phyloP scores from a whole-genome alignment of 2,113 vertebrate genomes.

The Tylochromis polylepis region DNA sequence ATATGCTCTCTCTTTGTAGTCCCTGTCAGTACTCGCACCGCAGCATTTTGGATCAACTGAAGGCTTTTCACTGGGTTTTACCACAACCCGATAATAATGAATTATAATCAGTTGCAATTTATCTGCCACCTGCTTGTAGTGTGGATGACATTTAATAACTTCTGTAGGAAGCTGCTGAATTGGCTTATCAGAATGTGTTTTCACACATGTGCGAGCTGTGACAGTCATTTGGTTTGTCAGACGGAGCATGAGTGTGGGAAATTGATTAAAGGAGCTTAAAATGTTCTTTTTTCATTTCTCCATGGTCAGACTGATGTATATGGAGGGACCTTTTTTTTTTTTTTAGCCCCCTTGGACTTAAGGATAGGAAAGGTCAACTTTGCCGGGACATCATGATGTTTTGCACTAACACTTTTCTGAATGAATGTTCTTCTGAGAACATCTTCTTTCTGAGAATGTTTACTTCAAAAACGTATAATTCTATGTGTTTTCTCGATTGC shows the following conservation, averaged over 20 bases:
- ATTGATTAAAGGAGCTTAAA: constrained; percentile 41
- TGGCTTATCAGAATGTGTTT: constrained; percentile 20
- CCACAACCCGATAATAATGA: neutral
- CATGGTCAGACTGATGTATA: neutral
- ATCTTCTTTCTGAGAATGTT: no score
- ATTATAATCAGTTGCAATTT: neutral
- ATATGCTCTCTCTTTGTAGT: neutral
- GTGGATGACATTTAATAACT: neutral
- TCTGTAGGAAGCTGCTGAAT: neutral
- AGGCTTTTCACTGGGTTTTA: neutral
- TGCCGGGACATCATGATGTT: neutral
- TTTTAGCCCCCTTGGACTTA: neutral
- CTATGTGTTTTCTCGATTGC: no score
- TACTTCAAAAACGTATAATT: neutral
- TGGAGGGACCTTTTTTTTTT: neutral
- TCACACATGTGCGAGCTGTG: constrained; percentile 22
- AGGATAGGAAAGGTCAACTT: neutral
- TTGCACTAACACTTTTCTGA: neutral
- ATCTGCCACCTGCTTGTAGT: neutral
- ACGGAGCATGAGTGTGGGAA: constrained; percentile 20
- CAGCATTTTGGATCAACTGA: neutral
- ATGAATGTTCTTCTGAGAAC: no score
- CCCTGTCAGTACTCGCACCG: neutral
- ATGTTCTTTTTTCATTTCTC: neutral
- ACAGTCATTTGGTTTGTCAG: constrained; percentile 17